Percentiles rank a stretch among this genome's conserved stretches.
Conservation (phyloP, 2,797 vertebrate genomes). For the Spea hammondii region DNA sequence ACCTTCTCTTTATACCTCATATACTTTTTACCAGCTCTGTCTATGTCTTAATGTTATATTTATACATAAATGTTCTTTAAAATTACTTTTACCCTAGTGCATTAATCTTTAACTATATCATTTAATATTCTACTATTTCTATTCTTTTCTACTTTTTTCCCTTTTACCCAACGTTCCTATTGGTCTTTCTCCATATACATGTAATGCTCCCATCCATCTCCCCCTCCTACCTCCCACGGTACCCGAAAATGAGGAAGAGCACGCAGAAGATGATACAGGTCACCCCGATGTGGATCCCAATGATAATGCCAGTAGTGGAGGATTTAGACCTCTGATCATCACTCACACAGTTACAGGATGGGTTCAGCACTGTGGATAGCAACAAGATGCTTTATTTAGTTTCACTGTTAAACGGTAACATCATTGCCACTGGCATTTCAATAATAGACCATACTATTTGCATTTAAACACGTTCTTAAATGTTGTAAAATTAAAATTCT, state of each 20-base stretch:
- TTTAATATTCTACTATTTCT: no score
- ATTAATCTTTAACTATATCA: no score
- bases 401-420: no score
- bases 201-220: conserved; percentile 19
- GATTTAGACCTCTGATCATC: conserved; percentile 83
- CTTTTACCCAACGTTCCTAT: background rate
- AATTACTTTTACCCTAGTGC: no score
- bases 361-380: conserved; percentile 76
- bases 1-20: no score
- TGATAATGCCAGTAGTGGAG: conserved; percentile 89
- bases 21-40: no score
- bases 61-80: no score
- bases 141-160: background rate
- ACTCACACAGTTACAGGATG: conserved; percentile 86
- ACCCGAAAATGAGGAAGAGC: conserved; percentile 94
- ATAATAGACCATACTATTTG: no score
- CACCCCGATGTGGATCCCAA: conserved; percentile 94
- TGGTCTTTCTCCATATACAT: background rate
- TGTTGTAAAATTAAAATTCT: no score
- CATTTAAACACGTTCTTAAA: no score
- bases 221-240: conserved; percentile 83
- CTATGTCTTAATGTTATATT: no score
- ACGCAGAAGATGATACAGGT: conserved; percentile 98
- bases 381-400: background rate
- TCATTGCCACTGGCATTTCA: no score